Evolutionary conservation across 2,797 vertebrate genomes (phyloP).

Genomic region (Emys orbicularis): DNA sequence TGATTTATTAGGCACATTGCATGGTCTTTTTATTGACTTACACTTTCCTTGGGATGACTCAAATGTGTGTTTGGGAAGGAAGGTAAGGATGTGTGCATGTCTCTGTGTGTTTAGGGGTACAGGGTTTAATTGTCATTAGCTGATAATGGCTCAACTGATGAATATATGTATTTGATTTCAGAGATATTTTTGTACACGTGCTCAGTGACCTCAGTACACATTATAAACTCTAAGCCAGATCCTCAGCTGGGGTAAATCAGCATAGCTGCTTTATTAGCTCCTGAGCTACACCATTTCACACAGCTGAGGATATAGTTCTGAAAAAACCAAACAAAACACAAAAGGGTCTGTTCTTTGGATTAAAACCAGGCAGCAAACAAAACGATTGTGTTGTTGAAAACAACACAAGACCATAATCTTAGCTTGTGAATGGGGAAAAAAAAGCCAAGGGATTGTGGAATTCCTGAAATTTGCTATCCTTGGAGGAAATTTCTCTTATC

Average conservation of each 20-base stretch:
- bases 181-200: not conserved
- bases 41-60: not conserved
- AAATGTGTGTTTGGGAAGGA: too few species aligned
- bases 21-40: not conserved
- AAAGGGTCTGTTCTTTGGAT: not conserved
- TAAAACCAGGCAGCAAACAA: slow-evolving; percentile 6
- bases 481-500: slow-evolving; percentile 27
- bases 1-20: not conserved
- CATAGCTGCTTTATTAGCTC: not conserved
- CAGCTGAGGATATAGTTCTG: not conserved
- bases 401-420: not conserved
- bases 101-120: not conserved
- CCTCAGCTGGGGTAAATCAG: not conserved
- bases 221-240: not conserved
- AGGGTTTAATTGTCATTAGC: not conserved
- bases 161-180: not conserved
- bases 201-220: not conserved
- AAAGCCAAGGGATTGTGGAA: not conserved
- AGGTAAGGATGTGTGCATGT: not conserved
- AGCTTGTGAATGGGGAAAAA: not conserved
- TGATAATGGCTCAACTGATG: not conserved
- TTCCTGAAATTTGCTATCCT: slow-evolving; percentile 45
- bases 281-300: not conserved
- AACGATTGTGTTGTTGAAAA: not conserved
- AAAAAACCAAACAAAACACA: not conserved